Evolutionary conservation across 2,113 vertebrate genomes (phyloP).

Genomic region (Axis porcinus): DNA sequence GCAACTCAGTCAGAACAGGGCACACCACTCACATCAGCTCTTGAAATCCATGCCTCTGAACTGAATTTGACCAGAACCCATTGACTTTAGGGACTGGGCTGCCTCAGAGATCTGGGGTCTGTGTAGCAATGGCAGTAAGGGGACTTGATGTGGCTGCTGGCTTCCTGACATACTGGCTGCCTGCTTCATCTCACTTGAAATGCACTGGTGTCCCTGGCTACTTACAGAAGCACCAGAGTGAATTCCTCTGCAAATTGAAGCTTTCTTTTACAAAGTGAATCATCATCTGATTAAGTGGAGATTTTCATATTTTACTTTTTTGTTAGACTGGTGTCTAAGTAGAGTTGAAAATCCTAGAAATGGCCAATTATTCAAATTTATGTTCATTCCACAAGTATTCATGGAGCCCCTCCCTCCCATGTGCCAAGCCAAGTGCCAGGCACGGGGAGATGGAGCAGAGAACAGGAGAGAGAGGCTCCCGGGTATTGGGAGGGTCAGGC

Average conservation of each 20-base stretch:
- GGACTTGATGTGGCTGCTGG: background rate
- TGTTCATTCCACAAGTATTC: background rate
- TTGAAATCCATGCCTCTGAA: background rate
- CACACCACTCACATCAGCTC: background rate
- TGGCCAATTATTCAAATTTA: background rate
- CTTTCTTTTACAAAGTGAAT: background rate
- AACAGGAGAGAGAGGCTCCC: background rate
- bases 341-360: background rate
- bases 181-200: background rate
- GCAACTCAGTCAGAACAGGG: too few species aligned
- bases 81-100: background rate
- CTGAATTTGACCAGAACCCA: background rate
- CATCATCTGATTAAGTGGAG: background rate
- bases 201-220: background rate
- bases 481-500: background rate
- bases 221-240: background rate
- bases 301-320: constrained; percentile 9
- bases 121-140: background rate
- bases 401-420: background rate
- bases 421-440: background rate
- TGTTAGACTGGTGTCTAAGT: background rate
- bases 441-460: background rate
- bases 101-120: background rate
- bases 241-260: background rate
- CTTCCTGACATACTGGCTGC: background rate